A percentile compares a stretch with the other conserved stretches of the same genome.
Conservation (phyloP, 2,797 vertebrate genomes). For the Epinephelus awoara region DNA sequence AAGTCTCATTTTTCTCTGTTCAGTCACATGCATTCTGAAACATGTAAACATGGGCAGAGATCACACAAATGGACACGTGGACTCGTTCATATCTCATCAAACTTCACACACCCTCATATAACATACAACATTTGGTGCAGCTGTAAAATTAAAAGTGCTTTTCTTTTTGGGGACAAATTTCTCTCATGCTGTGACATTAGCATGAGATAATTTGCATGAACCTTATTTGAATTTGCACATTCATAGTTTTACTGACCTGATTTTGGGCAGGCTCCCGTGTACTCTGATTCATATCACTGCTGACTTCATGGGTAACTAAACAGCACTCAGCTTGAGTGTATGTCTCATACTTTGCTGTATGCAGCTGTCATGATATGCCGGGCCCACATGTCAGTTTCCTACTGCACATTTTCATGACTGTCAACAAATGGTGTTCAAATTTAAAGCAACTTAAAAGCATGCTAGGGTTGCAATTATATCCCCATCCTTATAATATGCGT, state of each 20-base stretch:
- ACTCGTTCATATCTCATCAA: background rate
- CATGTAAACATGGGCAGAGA: slow-evolving; percentile 16
- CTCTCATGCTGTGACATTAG: slow-evolving; percentile 6
- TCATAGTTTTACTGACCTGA: slow-evolving; percentile 19
- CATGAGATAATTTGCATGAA: slow-evolving; percentile 14
- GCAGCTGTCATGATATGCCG: slow-evolving; percentile 23
- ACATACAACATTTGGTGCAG: background rate
- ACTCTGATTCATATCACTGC: background rate
- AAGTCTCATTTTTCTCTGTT: slow-evolving; percentile 57
- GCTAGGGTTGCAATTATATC: background rate
- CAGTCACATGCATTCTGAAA: slow-evolving; percentile 37
- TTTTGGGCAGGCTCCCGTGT: background rate
- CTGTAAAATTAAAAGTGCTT: background rate
- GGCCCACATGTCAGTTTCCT: background rate
- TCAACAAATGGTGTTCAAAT: background rate
- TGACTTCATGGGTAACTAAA: slow-evolving; percentile 9
- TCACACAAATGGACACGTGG: slow-evolving; percentile 1
- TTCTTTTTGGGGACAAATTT: background rate
- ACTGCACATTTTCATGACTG: slow-evolving; percentile 19
- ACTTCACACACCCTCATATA: background rate
- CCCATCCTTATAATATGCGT: background rate
- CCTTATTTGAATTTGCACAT: slow-evolving; percentile 9
- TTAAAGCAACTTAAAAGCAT: slow-evolving; percentile 1
- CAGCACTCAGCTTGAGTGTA: background rate
- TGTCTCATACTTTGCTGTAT: background rate